Base-by-base conservation (phyloP, 2,888 invertebrate species). In the Carcina quercana region DNA sequence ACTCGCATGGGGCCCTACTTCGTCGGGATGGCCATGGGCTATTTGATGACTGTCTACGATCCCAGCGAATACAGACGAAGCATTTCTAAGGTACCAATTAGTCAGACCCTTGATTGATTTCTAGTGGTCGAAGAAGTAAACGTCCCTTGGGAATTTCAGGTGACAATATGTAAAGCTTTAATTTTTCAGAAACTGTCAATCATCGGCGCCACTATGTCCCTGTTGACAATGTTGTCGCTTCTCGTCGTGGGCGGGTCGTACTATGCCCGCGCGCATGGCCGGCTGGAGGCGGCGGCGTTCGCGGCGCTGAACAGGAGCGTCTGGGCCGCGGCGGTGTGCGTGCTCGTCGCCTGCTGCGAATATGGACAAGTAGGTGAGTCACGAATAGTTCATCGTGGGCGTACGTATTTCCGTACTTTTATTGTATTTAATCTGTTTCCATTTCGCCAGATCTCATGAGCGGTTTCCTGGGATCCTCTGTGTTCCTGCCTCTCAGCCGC, bases 401-500 rank as follows among this genome's bases (percentile, higher is more conserved):
- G n/a, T n/a, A n/a, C n/a, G n/a, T n/a, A n/a, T n/a, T n/a, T n/a
- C n/a, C n/a, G n/a, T n/a, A n/a, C n/a, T n/a, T n/a, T n/a, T n/a
- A n/a, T n/a, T n/a, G n/a, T n/a, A n/a, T n/a, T n/a, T n/a, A n/a
- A n/a, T n/a, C n/a, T n/a, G n/a, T n/a, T n/a, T n/a, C n/a, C n/a
- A n/a, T n/a, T n/a, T n/a, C n/a, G n/a, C n/a, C 61, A 84, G 84
- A 82, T 0, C 20, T 80, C 7, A 41, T 84, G 10, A 71, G 71
- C 17, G 40, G 59, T 0, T 73, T 86, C 35, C 55, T 88, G 3
- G 70, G 76, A 25, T 88, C 88, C 88, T 76, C 70, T 34, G 83
- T 86, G 0, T 88, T 86, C 83, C 78, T 85, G 17, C 86, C 87
- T 0, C 65, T 89, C 1, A 87, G 88, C 44, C 82, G 87, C 25